Evolutionary conservation across 2,888 invertebrate species (phyloP), one percentile per base, ranked within the genome.

Genomic region (Cataglyphis albicans): DNA sequence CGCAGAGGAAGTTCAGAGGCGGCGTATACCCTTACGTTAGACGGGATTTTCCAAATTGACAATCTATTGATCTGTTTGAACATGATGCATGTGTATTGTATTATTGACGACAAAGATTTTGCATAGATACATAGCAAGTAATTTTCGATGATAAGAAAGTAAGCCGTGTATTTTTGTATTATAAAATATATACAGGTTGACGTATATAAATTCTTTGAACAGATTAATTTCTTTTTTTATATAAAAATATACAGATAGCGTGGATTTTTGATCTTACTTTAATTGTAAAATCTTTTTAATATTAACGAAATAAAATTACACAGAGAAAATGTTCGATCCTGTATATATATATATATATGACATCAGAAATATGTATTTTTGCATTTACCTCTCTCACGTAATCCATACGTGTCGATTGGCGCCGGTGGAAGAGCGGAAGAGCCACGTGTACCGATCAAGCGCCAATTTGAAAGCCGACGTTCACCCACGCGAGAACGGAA

Each of bases 401-500:
- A n/a, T 68, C 57, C 41, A 57, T 68, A 32, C 55, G 65, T 21
- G 6, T 3, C 21, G 41, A 78, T 32, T 55, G 32, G 6, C 15
- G 55, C n/a, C 12, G 64, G 6, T 21, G 61, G 68, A 73, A 48
- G 55, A 44, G 52, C 25, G 61, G 68, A 73, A 48, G 44, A 44
- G 52, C 25, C 73, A 41, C 38, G 48, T 52, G 68, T 35, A 52
- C 61, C 76, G 73, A 32, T 48, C 74, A 65, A 74, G 80, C 78
- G 81, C 10, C 76, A 64, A 81, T 85, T 85, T 84, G 10, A 82
- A 84, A 82, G 65, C 68, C 48, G 57, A 41, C 61, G 25, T 32
- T 32, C 32, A 48, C 21, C 38, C 35, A 52, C 38, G 21, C 78
- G 32, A 57, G 18, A 64, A 29, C 21, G 18, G 15, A 78, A 59